phyloP scores from a whole-genome alignment of 1,140 invertebrate genomes.

The Heliconius melpomene region DNA sequence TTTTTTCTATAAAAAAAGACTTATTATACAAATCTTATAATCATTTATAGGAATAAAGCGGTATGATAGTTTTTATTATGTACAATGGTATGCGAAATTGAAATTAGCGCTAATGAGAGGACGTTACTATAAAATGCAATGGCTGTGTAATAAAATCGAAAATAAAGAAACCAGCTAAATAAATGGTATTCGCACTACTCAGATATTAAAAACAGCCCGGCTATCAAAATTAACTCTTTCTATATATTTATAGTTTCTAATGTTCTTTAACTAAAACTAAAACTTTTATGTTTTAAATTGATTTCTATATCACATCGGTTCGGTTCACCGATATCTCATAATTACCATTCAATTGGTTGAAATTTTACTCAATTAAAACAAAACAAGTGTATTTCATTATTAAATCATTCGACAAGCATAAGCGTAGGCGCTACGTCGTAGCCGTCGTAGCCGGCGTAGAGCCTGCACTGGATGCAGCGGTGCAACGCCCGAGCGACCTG shows the following conservation, averaged over 20 bases:
- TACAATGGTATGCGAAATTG: constrained; percentile 9
- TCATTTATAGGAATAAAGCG: constrained; percentile 7
- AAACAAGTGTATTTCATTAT: constrained; percentile 24
- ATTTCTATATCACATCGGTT: too few species aligned
- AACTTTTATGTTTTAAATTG: too few species aligned
- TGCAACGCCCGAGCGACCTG: constrained; percentile 68
- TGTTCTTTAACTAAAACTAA: background rate
- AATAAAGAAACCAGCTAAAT: constrained; percentile 8
- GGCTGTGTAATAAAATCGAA: background rate
- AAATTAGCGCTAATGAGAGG: background rate
- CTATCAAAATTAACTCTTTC: background rate
- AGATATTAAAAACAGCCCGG: background rate
- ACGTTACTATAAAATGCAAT: constrained; percentile 14
- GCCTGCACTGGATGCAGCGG: constrained; percentile 65
- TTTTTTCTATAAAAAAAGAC: background rate
- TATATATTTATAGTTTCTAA: background rate
- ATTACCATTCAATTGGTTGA: constrained; percentile 36
- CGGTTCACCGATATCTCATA: background rate
- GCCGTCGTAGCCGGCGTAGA: constrained; percentile 60
- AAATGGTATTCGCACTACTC: background rate
- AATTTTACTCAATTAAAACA: constrained; percentile 17
- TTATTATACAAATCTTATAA: background rate
- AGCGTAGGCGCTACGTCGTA: constrained; percentile 52
- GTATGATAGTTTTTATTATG: constrained; percentile 9
- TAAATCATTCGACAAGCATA: constrained; percentile 42